phyloP scores from a whole-genome alignment of 2,113 vertebrate genomes.

The Antigone vipio region DNA sequence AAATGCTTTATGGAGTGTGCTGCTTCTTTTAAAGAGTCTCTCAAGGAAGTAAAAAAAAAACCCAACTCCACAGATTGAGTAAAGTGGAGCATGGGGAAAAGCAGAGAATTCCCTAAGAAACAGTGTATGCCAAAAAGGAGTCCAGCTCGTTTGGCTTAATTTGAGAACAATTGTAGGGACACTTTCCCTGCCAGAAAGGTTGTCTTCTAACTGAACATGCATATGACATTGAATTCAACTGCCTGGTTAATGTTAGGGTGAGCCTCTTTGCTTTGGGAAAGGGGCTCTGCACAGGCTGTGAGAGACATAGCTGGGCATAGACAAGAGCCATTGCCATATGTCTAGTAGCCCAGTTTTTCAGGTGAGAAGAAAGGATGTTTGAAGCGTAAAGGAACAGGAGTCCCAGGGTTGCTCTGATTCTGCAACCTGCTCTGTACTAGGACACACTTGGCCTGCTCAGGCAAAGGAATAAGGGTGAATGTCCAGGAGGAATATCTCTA shows the following conservation, averaged over 20 bases:
- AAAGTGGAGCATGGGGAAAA: background rate
- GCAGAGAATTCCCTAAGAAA: background rate
- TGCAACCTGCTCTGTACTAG: background rate
- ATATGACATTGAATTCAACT: background rate
- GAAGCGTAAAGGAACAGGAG: background rate
- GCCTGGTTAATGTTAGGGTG: background rate
- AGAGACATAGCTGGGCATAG: background rate
- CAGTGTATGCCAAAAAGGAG: background rate
- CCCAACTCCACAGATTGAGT: background rate
- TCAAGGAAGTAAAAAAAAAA: background rate
- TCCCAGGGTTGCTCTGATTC: background rate
- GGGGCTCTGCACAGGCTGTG: background rate
- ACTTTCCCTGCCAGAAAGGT: background rate
- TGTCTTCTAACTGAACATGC: background rate
- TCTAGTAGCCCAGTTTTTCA: background rate
- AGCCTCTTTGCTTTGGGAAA: background rate
- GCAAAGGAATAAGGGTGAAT: background rate
- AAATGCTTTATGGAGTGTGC: background rate
- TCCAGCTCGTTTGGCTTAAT: background rate
- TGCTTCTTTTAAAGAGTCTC: background rate
- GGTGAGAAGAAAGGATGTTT: background rate
- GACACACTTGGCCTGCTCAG: background rate
- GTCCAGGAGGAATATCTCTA: background rate
- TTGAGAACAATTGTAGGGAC: background rate
- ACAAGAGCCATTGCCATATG: background rate